These are phyloP conservation scores for Hermetia illucens DNA, from an alignment of 1,140 invertebrate species.

Conservation along the genomic window DNA sequence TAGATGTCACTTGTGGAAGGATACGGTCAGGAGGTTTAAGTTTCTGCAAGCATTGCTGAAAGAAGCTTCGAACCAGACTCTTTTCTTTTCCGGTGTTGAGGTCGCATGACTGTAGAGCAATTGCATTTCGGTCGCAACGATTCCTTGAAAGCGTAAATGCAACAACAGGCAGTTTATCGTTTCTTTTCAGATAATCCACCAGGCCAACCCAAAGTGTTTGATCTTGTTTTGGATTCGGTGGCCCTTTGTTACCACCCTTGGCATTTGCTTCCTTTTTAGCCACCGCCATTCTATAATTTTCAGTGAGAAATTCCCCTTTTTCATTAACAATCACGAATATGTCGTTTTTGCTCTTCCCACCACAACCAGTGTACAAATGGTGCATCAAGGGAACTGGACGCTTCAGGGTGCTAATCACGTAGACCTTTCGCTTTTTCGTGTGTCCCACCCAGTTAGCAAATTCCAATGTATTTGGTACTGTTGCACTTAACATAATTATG, in stretches of 20 bases:
- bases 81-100: constrained; percentile 77
- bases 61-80: constrained; percentile 62
- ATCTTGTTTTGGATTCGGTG: constrained; percentile 43
- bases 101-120: constrained; percentile 52
- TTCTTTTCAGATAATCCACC: constrained; percentile 59
- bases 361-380: constrained; percentile 75
- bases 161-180: constrained; percentile 82
- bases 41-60: constrained; percentile 63
- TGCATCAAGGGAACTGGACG: constrained; percentile 92
- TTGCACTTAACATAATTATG: constrained; percentile 95
- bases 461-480: constrained; percentile 91
- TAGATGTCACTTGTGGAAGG: constrained; percentile 71
- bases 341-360: constrained; percentile 68
- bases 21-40: constrained; percentile 75
- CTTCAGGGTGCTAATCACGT: constrained; percentile 86
- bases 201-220: constrained; percentile 76
- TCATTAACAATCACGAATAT: constrained; percentile 73
- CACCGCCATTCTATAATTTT: constrained; percentile 55
- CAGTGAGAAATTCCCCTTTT: constrained; percentile 48
- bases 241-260: constrained; percentile 10
- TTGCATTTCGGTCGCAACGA: constrained; percentile 62
- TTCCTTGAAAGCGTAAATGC: constrained; percentile 89
- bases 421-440: constrained; percentile 85
- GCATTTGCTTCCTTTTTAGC: constrained; percentile 41
- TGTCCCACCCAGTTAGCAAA: constrained; percentile 96